These are phyloP conservation scores for Macrotus californicus DNA, from an alignment of 2,113 vertebrate species.

Conservation along the genomic window DNA sequence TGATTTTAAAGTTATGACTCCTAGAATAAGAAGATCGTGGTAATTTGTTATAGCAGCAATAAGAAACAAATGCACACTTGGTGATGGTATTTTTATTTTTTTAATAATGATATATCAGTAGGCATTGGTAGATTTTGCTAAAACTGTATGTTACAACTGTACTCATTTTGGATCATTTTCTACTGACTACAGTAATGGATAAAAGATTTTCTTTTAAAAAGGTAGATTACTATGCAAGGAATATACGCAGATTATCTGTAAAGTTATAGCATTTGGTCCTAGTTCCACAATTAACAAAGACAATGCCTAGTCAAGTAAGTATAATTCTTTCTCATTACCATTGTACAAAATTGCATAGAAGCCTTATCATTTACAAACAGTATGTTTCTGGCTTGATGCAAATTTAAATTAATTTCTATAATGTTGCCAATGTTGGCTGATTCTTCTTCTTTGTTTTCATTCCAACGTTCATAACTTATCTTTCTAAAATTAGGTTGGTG, in stretches of 20 bases:
- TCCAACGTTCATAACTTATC: slow-evolving; percentile 39
- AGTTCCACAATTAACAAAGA: slow-evolving; percentile 14
- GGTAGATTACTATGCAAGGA: background rate
- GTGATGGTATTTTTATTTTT: background rate
- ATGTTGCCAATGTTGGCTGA: background rate
- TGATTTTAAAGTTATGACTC: background rate
- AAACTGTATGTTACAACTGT: background rate
- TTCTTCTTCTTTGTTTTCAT: slow-evolving; percentile 52
- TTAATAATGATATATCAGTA: background rate
- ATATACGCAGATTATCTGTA: background rate
- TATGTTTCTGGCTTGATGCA: background rate
- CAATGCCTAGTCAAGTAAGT: slow-evolving; percentile 11
- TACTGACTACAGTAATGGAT: background rate
- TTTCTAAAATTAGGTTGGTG: slow-evolving; percentile 44
- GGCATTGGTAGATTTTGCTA: background rate
- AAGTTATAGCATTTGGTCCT: background rate
- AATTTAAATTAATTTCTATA: slow-evolving; percentile 51
- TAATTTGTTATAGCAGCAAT: background rate
- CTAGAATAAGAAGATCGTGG: background rate
- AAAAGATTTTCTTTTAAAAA: background rate
- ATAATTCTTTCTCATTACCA: background rate
- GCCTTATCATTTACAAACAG: slow-evolving; percentile 23
- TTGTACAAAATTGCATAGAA: slow-evolving; percentile 15
- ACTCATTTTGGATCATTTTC: background rate
- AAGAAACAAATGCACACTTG: background rate